Conservation (phyloP, 2,888 invertebrate species). For the Drosophila ezoana region DNA sequence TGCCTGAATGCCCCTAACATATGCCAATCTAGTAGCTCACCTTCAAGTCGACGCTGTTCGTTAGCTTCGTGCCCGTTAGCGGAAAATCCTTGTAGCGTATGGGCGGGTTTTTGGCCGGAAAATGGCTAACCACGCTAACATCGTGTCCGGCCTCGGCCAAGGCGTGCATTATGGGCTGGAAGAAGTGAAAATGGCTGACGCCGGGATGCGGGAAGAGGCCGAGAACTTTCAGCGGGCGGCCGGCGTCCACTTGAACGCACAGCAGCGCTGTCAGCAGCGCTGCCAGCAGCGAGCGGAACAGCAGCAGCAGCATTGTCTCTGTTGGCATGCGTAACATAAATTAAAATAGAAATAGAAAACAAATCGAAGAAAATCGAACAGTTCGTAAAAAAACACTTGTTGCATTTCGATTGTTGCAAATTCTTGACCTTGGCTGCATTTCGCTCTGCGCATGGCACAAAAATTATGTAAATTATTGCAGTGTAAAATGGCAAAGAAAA, state of each 20-base stretch:
- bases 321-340: slow-evolving; percentile 19
- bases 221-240: slow-evolving; percentile 79
- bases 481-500: slow-evolving; percentile 15
- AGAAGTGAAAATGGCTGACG: slow-evolving; percentile 85
- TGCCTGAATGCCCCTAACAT: not conserved
- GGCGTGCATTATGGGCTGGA: slow-evolving; percentile 85
- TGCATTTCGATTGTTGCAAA: slow-evolving; percentile 43
- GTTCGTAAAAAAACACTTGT: slow-evolving; percentile 58
- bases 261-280: slow-evolving; percentile 31
- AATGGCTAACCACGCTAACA: slow-evolving; percentile 85
- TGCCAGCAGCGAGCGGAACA: slow-evolving; percentile 23
- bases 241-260: slow-evolving; percentile 48
- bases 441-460: slow-evolving; percentile 63
- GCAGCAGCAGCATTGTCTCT: slow-evolving; percentile 31
- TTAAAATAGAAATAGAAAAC: slow-evolving; percentile 33
- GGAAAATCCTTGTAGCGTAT: slow-evolving; percentile 82
- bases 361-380: slow-evolving; percentile 9
- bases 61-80: slow-evolving; percentile 72
- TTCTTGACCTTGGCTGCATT: slow-evolving; percentile 55
- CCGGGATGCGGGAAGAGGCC: slow-evolving; percentile 85
- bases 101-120: slow-evolving; percentile 84
- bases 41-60: slow-evolving; percentile 82
- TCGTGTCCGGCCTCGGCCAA: slow-evolving; percentile 85
- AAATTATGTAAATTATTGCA: slow-evolving; percentile 63
- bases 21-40: slow-evolving; percentile 55